Percentiles rank a stretch among this genome's conserved stretches.
These are phyloP conservation scores for Lasiurus borealis DNA, from an alignment of 2,113 vertebrate species.

Conservation along the genomic window DNA sequence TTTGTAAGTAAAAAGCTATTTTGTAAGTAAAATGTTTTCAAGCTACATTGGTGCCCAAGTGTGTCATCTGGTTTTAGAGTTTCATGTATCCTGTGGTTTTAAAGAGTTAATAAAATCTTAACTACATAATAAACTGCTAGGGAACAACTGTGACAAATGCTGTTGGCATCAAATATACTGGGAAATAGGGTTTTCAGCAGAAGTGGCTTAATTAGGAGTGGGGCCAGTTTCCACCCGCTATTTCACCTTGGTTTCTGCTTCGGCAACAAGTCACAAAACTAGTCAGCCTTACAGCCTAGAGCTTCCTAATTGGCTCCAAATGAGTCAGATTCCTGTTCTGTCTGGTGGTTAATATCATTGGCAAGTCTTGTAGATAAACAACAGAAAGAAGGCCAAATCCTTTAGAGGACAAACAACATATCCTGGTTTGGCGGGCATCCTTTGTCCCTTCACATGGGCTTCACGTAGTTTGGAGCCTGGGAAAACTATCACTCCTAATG, in stretches of 20 bases:
- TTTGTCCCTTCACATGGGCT: not conserved
- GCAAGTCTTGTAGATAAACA: conserved; percentile 28
- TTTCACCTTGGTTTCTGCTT: conserved; percentile 65
- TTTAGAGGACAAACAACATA: not conserved
- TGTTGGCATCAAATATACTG: conserved; percentile 16
- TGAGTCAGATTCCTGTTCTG: conserved; percentile 17
- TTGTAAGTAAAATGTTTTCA: too few relatives aligned
- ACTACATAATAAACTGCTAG: conserved; percentile 41
- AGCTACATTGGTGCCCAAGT: not conserved
- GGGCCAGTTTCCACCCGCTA: not conserved
- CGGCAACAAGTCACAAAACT: not conserved
- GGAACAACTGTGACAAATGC: not conserved
- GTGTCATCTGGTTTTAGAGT: not conserved
- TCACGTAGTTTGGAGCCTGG: conserved; percentile 18
- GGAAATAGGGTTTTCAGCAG: conserved; percentile 2
- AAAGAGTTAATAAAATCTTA: conserved; percentile 34
- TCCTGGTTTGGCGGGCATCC: not conserved
- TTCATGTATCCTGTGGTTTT: conserved; percentile 5
- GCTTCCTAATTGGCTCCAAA: not conserved
- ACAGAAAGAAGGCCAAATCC: not conserved
- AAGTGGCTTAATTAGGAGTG: conserved; percentile 40
- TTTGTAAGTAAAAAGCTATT: too few relatives aligned
- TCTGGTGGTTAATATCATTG: conserved; percentile 4
- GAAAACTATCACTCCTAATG: not conserved
- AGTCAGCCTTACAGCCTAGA: not conserved